phyloP scores from a whole-genome alignment of 2,888 invertebrate species.

The Limnephilus rhombicus region DNA sequence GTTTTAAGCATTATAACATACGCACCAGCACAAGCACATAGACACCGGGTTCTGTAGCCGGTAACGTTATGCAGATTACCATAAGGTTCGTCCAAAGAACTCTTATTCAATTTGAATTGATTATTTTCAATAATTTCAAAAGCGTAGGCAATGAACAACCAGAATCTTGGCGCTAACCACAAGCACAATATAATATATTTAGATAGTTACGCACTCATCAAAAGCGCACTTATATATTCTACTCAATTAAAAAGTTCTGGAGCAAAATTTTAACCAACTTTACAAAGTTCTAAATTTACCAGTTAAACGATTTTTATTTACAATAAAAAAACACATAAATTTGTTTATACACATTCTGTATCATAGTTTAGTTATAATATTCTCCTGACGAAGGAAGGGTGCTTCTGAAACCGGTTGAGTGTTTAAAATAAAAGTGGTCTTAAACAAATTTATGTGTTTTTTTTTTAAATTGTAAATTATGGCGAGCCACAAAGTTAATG shows the following conservation, averaged over 20 bases:
- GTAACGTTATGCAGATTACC: conserved; percentile 43
- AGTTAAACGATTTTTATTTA: background rate
- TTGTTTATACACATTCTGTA: too few relatives aligned
- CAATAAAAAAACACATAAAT: too few relatives aligned
- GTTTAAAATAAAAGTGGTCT: too few relatives aligned
- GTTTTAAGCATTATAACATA: conserved; percentile 17
- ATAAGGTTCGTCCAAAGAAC: conserved; percentile 40
- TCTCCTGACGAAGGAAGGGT: too few relatives aligned
- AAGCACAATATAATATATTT: background rate
- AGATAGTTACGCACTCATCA: background rate
- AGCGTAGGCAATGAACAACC: conserved; percentile 59
- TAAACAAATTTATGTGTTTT: too few relatives aligned
- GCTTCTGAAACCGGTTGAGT: too few relatives aligned
- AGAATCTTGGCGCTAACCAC: conserved; percentile 9
- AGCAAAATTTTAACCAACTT: background rate
- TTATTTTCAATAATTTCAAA: conserved; percentile 54
- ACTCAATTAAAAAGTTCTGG: background rate
- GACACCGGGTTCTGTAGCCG: conserved; percentile 26
- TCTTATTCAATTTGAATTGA: conserved; percentile 54
- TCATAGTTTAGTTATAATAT: too few relatives aligned
- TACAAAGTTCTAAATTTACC: background rate
- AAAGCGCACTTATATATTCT: background rate
- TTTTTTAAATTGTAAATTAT: too few relatives aligned
- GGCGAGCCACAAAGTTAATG: too few relatives aligned
- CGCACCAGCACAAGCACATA: background rate